Conservation (phyloP, 2,113 vertebrate genomes). For the Tyto alba region DNA sequence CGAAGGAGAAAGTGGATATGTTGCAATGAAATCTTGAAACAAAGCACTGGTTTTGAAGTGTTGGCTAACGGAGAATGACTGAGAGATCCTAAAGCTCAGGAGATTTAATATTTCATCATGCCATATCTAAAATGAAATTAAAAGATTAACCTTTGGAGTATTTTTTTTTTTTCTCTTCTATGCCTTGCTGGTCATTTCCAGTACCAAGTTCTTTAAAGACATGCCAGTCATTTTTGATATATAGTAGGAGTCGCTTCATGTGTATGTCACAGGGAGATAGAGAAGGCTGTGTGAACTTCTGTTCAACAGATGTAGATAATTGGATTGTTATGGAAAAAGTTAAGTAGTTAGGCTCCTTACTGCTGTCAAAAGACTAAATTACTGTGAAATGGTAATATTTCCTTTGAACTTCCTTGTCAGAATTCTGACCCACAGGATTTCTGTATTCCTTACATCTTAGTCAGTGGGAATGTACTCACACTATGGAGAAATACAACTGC, state of each 20-base stretch:
- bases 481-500: neutral
- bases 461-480: neutral
- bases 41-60: neutral
- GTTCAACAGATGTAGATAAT: neutral
- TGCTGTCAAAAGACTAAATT: neutral
- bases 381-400: neutral
- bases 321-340: neutral
- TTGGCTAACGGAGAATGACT: neutral
- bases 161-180: neutral
- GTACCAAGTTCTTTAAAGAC: neutral
- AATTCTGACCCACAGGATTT: neutral
- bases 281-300: neutral
- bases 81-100: neutral
- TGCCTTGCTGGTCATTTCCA: neutral
- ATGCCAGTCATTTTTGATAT: neutral
- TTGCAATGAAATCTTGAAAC: neutral
- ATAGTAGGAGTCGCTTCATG: neutral
- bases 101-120: neutral
- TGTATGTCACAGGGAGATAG: neutral
- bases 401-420: neutral
- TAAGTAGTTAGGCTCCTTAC: neutral
- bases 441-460: neutral
- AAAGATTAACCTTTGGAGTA: neutral
- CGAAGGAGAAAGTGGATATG: neutral
- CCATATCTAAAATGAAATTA: neutral